Evolutionary conservation across 2,113 vertebrate species (phyloP).

Genomic region (Syngnathus floridae): DNA sequence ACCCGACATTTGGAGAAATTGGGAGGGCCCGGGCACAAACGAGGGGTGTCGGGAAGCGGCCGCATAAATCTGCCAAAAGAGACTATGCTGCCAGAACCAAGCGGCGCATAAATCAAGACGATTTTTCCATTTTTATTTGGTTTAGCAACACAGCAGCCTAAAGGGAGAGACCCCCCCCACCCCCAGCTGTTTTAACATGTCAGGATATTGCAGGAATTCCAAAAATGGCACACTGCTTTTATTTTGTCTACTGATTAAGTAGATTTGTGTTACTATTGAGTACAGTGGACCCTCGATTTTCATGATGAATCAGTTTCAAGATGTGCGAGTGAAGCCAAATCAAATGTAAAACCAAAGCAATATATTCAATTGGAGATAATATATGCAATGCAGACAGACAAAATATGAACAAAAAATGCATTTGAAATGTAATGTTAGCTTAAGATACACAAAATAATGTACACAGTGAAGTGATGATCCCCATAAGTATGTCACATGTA

Average conservation of each 20-base stretch:
- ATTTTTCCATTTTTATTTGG: slow-evolving; percentile 20
- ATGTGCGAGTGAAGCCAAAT: too few relatives aligned
- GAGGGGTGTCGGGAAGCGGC: slow-evolving; percentile 23
- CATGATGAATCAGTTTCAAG: neutral
- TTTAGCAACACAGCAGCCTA: slow-evolving; percentile 16
- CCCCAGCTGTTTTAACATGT: neutral
- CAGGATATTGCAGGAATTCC: neutral
- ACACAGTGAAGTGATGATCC: too few relatives aligned
- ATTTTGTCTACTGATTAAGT: neutral
- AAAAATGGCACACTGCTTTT: neutral
- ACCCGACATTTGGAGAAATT: slow-evolving; percentile 40
- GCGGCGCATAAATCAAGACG: slow-evolving; percentile 35
- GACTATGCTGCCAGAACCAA: slow-evolving; percentile 20
- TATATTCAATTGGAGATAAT: neutral
- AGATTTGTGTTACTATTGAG: neutral
- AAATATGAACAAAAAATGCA: too few relatives aligned
- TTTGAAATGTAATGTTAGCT: too few relatives aligned
- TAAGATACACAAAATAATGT: too few relatives aligned
- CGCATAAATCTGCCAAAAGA: slow-evolving; percentile 39
- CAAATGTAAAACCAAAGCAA: neutral
- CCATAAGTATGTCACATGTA: too few relatives aligned
- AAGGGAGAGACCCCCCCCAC: neutral
- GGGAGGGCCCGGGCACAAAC: slow-evolving; percentile 37
- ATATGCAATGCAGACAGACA: neutral
- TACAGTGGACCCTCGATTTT: neutral